A percentile compares a stretch with the other conserved stretches of the same genome.
phyloP scores from a whole-genome alignment of 2,888 invertebrate genomes.

The Acleris emargana region DNA sequence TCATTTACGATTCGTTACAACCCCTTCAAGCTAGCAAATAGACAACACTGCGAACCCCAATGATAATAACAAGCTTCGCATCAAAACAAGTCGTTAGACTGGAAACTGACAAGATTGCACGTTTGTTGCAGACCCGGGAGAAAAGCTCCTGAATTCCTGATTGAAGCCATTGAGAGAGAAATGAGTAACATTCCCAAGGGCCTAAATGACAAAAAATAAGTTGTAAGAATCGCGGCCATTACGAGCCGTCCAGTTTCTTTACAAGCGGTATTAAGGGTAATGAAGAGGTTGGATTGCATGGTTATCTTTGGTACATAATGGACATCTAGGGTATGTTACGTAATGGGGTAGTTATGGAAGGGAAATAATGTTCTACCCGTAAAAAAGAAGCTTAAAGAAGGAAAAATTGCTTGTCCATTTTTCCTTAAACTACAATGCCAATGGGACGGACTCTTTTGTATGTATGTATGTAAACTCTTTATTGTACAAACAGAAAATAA shows the following conservation, averaged over 20 bases:
- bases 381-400: background rate
- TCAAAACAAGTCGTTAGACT: constrained; percentile 25
- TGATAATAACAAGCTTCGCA: constrained; percentile 5
- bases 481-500: too few species aligned
- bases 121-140: constrained; percentile 22
- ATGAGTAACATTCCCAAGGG: constrained; percentile 33
- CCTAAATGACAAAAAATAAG: constrained; percentile 31
- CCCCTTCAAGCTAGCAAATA: too few species aligned
- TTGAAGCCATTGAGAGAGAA: constrained; percentile 39
- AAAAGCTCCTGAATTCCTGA: constrained; percentile 38
- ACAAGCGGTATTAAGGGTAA: constrained; percentile 2
- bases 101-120: constrained; percentile 25
- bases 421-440: too few species aligned
- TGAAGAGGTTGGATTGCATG: constrained; percentile 5
- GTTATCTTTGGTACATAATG: constrained; percentile 18
- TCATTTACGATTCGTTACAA: too few species aligned
- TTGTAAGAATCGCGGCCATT: constrained; percentile 17
- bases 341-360: background rate
- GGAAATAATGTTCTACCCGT: background rate
- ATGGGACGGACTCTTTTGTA: too few species aligned
- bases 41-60: too few species aligned
- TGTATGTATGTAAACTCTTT: too few species aligned
- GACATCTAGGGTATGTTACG: background rate
- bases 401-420: too few species aligned
- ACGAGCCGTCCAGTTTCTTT: constrained; percentile 1